A percentile compares a stretch with the other conserved stretches of the same genome.
phyloP scores from a whole-genome alignment of 2,113 vertebrate genomes.

The Coptodon bakossiorum region DNA sequence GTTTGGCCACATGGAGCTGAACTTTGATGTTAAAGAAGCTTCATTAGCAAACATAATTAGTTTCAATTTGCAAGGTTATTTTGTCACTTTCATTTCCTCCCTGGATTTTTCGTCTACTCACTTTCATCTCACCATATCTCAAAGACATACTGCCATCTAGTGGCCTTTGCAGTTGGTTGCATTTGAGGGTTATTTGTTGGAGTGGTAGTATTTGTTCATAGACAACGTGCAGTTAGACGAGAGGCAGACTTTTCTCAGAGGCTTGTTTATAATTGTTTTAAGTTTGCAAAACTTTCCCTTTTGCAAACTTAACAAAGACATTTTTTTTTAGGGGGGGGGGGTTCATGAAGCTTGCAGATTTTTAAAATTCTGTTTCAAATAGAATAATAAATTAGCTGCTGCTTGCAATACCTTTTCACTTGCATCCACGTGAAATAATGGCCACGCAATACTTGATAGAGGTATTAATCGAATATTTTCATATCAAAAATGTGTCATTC shows the following conservation, averaged over 20 bases:
- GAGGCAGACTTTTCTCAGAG: conserved; percentile 8
- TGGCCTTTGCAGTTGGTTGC: conserved; percentile 13
- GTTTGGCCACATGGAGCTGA: background rate
- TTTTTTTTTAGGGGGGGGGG: no score
- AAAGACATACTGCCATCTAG: conserved; percentile 60
- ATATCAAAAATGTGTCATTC: background rate
- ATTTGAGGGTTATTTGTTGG: background rate
- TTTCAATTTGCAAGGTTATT: background rate
- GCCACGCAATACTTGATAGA: background rate
- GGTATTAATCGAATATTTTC: conserved; percentile 3
- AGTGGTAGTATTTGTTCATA: conserved; percentile 19
- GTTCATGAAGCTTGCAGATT: background rate
- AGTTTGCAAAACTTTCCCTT: background rate
- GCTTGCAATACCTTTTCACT: background rate
- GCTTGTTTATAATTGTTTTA: background rate
- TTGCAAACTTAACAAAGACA: background rate
- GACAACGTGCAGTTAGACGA: background rate
- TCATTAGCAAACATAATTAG: background rate
- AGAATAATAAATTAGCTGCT: background rate
- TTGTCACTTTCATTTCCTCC: background rate
- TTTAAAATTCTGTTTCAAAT: background rate
- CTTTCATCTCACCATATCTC: background rate
- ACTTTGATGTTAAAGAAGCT: background rate
- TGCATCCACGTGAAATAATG: background rate
- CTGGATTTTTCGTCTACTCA: background rate